Evolutionary conservation across 2,113 vertebrate genomes (phyloP).

Genomic region (Meriones unguiculatus): DNA sequence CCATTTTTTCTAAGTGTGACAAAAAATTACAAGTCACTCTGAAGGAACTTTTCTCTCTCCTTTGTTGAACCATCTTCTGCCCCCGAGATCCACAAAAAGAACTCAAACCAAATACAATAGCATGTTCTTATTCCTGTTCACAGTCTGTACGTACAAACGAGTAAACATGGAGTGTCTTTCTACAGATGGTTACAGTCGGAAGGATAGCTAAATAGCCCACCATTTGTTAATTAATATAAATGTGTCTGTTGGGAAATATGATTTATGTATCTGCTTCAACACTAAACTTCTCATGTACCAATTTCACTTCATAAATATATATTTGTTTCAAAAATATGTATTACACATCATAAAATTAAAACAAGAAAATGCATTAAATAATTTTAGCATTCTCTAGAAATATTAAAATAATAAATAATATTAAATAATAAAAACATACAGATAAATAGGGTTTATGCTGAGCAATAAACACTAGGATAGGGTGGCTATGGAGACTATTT

Average conservation of each 20-base stretch:
- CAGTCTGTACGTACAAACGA: background rate
- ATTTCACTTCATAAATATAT: background rate
- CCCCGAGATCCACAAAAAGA: background rate
- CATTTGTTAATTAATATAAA: background rate
- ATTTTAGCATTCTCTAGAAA: background rate
- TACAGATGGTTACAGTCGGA: background rate
- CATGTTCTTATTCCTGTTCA: no score
- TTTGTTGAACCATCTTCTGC: background rate
- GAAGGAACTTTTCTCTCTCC: background rate
- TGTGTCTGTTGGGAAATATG: background rate
- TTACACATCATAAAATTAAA: background rate
- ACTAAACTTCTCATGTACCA: background rate
- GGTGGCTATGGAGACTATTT: background rate
- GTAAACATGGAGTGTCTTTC: background rate
- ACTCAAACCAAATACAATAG: background rate
- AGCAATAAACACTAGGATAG: background rate
- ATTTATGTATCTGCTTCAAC: background rate
- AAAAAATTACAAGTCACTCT: background rate
- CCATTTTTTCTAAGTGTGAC: background rate
- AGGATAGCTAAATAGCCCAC: background rate
- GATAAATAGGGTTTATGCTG: no score
- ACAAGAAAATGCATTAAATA: background rate
- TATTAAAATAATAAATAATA: background rate
- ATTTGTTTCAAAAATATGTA: background rate
- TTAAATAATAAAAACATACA: background rate